phyloP scores from a whole-genome alignment of 2,888 invertebrate genomes.

The Xestia xanthographa region DNA sequence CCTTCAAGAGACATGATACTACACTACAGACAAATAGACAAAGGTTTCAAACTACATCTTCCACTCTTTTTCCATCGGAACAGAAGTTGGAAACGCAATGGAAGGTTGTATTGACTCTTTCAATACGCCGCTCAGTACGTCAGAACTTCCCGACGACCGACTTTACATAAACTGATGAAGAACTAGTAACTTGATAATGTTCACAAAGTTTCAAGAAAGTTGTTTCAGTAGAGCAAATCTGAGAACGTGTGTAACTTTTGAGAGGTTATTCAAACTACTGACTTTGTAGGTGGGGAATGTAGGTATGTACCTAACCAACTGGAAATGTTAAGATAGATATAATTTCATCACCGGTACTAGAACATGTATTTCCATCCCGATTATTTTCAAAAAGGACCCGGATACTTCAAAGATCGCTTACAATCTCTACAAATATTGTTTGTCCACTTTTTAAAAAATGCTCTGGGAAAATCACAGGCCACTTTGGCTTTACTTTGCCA shows the following conservation, averaged over 20 bases:
- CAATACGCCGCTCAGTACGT: conserved; percentile 4
- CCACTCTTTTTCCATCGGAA: neutral
- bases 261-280: conserved; percentile 17
- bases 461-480: no score
- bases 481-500: no score
- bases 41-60: neutral
- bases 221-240: conserved; percentile 25
- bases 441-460: no score
- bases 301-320: neutral
- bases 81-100: neutral
- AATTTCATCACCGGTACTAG: neutral
- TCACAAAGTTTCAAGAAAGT: conserved; percentile 20
- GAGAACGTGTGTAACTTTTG: conserved; percentile 9
- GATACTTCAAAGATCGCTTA: neutral
- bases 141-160: conserved; percentile 14
- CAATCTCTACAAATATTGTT: no score
- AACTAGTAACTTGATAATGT: conserved; percentile 39
- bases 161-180: conserved; percentile 16
- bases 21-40: neutral
- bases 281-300: neutral
- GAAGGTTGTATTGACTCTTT: conserved; percentile 17
- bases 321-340: neutral
- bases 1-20: neutral
- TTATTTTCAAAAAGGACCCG: neutral
- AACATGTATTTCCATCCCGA: neutral